Evolutionary conservation across 1,140 invertebrate species (phyloP).

Genomic region (Popillia japonica): DNA sequence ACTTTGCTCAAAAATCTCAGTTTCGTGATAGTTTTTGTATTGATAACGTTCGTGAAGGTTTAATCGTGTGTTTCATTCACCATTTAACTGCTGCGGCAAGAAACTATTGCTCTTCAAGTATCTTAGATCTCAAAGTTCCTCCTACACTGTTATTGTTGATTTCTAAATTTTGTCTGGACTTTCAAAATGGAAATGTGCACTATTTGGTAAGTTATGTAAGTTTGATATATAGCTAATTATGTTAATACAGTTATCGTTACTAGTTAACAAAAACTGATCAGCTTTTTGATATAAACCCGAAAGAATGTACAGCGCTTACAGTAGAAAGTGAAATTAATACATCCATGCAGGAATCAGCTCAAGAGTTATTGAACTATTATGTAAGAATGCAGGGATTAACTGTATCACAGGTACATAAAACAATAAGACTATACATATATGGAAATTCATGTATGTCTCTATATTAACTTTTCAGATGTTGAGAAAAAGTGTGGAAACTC

Average conservation of each 20-base stretch:
- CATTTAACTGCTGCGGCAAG: slow-evolving; percentile 73
- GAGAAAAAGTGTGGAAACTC: slow-evolving; percentile 91
- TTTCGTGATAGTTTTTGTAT: slow-evolving; percentile 82
- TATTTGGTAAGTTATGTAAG: slow-evolving; percentile 72
- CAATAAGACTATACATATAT: slow-evolving; percentile 28
- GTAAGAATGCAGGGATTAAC: slow-evolving; percentile 77
- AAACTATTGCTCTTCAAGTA: slow-evolving; percentile 68
- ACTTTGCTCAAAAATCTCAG: slow-evolving; percentile 85
- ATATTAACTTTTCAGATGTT: slow-evolving; percentile 77
- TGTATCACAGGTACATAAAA: slow-evolving; percentile 78
- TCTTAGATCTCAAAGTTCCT: slow-evolving; percentile 71
- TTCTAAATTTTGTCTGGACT: slow-evolving; percentile 92
- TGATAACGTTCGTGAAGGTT: slow-evolving; percentile 80
- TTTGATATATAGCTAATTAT: background rate
- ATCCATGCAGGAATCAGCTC: slow-evolving; percentile 76
- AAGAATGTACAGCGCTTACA: slow-evolving; percentile 65
- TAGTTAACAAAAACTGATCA: slow-evolving; percentile 71
- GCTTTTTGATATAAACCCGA: slow-evolving; percentile 71
- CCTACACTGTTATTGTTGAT: slow-evolving; percentile 86
- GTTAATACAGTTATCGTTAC: slow-evolving; percentile 41
- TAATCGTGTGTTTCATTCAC: slow-evolving; percentile 78
- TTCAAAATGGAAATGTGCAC: slow-evolving; percentile 84
- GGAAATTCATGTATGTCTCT: background rate
- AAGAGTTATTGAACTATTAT: slow-evolving; percentile 82
- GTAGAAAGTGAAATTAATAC: slow-evolving; percentile 69